Conservation (phyloP, 2,113 vertebrate species). For the Dicrurus megarhynchus region DNA sequence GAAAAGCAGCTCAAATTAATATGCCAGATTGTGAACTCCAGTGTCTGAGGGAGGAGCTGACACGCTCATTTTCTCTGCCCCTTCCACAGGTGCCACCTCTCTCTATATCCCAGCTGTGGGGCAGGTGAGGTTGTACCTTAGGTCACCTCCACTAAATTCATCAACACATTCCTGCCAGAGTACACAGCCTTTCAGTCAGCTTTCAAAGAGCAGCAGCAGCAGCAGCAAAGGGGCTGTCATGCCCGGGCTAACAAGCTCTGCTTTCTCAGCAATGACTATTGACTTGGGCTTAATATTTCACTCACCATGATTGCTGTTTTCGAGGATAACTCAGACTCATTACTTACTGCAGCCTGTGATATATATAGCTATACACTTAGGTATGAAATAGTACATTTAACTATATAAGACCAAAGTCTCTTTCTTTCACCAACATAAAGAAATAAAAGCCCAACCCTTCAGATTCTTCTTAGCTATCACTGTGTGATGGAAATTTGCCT, state of each 20-base stretch:
- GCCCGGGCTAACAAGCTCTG: conserved; percentile 38
- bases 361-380: background rate
- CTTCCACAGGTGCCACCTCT: background rate
- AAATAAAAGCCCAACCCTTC: background rate
- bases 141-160: background rate
- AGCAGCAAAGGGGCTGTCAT: background rate
- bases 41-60: background rate
- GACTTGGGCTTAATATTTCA: conserved; percentile 56
- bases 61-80: background rate
- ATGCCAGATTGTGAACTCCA: conserved; percentile 1
- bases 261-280: conserved; percentile 24
- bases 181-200: background rate
- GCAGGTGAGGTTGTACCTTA: background rate
- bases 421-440: background rate
- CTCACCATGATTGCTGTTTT: background rate
- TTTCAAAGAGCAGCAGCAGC: background rate
- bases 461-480: background rate
- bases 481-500: background rate
- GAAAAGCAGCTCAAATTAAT: conserved; percentile 26
- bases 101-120: background rate
- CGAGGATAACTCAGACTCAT: background rate
- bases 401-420: background rate
- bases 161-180: background rate
- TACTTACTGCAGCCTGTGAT: background rate
- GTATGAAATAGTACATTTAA: background rate